Evolutionary conservation across 1,140 invertebrate species (phyloP).

Genomic region (Drosophila triauraria): DNA sequence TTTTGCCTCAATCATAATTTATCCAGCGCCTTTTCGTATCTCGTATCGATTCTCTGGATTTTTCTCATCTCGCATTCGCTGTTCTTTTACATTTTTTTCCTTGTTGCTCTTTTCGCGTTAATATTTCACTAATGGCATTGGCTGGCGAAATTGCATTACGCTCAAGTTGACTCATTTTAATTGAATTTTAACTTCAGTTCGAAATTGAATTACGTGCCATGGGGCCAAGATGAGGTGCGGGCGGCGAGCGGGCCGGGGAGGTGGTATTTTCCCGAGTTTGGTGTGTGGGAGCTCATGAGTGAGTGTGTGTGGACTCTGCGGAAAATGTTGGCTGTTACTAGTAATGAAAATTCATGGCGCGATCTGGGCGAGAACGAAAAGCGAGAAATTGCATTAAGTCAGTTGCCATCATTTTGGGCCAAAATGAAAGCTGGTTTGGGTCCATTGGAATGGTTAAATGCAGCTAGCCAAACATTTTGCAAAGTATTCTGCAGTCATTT

Average conservation of each 20-base stretch:
- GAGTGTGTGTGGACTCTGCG: slow-evolving; percentile 31
- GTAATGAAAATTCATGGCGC: slow-evolving; percentile 64
- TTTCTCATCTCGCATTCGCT: slow-evolving; percentile 14
- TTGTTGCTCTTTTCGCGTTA: slow-evolving; percentile 66
- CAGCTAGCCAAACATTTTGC: slow-evolving; percentile 6
- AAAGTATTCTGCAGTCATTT: slow-evolving; percentile 17
- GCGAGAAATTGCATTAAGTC: slow-evolving; percentile 66
- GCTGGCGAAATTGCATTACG: slow-evolving; percentile 80
- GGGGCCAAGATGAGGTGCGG: slow-evolving; percentile 44
- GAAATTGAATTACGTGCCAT: slow-evolving; percentile 81
- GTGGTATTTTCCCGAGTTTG: slow-evolving; percentile 10
- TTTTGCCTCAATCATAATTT: slow-evolving; percentile 26
- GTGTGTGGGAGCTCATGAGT: slow-evolving; percentile 6
- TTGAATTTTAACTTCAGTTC: slow-evolving; percentile 84
- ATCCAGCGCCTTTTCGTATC: slow-evolving; percentile 23
- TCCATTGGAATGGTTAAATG: slow-evolving; percentile 27
- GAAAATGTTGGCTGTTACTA: slow-evolving; percentile 48
- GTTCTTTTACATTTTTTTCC: slow-evolving; percentile 27
- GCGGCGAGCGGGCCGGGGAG: slow-evolving; percentile 1
- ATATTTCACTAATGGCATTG: slow-evolving; percentile 84
- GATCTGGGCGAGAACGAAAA: slow-evolving; percentile 40
- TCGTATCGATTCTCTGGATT: slow-evolving; percentile 6
- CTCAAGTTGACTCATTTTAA: slow-evolving; percentile 84
- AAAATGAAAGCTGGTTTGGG: slow-evolving; percentile 24
- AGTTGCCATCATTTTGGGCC: slow-evolving; percentile 52